Evolutionary conservation across 2,888 invertebrate species (phyloP), one percentile per base, ranked within the genome.

Genomic region (Dicranocentrus wangi): DNA sequence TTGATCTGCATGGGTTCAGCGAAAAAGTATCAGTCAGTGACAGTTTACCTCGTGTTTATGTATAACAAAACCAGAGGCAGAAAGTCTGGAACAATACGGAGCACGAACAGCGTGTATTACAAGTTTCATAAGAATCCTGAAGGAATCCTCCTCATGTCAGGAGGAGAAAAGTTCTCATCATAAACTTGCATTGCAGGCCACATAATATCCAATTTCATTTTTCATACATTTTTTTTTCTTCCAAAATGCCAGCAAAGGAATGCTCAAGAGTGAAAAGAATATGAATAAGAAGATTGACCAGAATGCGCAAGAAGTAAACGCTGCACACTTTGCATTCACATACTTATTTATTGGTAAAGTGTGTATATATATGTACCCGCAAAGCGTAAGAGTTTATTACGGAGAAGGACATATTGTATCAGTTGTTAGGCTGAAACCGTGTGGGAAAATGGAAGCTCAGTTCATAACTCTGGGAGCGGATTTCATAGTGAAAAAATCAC

Each of bases 391-490:
- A n/a, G n/a, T n/a, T n/a, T n/a, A n/a, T n/a, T n/a, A n/a, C n/a
- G n/a, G n/a, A n/a, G n/a, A n/a, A 39, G 39, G 39, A 5, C 13
- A 39, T 13, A 39, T 39, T 39, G 39, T 8, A 13, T 39, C 39
- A 8, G 39, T 39, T 39, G 39, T 13, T 39, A 13, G 7, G 13
- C 13, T 39, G 39, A 39, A 47, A 53, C 53, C 32, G 51, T 28
- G n/a, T n/a, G n/a, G n/a, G n/a, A n/a, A n/a, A n/a, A n/a, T n/a
- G n/a, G n/a, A n/a, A n/a, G n/a, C n/a, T n/a, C n/a, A n/a, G n/a
- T n/a, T n/a, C n/a, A n/a, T n/a, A n/a, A n/a, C n/a, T 25, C 51
- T 5, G 68, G 28, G 53, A 68, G 15, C 5, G 28, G 53, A 53
- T 51, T 53, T 28, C 53, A 2, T 19, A 28, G 28, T 51, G 27